Percentiles rank a stretch among this genome's conserved stretches.
Evolutionary conservation across 2,888 invertebrate genomes (phyloP).

Genomic region (Scaptomyza caliginosa): DNA sequence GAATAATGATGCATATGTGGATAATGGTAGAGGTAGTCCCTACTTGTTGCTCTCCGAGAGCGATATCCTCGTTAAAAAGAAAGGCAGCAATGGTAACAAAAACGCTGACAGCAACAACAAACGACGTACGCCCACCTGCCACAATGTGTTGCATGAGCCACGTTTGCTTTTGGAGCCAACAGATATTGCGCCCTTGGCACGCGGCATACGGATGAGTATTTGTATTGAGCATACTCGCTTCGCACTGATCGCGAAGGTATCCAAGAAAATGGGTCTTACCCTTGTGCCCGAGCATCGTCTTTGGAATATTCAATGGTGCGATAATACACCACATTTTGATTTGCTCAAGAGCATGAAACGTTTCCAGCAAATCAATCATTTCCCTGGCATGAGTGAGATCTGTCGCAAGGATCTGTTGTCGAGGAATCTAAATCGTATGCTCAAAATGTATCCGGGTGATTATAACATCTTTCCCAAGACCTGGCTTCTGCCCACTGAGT

Average conservation of each 20-base stretch:
- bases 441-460: constrained; percentile 93
- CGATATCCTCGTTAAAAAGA: background rate
- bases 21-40: constrained; percentile 7
- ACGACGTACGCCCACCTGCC: constrained; percentile 36
- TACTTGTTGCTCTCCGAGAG: constrained; percentile 46
- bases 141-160: constrained; percentile 36
- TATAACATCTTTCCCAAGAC: constrained; percentile 97
- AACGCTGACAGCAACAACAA: background rate
- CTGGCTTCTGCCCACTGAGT: constrained; percentile 97
- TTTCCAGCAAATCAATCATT: constrained; percentile 96
- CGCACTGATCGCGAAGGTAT: constrained; percentile 73
- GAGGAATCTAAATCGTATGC: constrained; percentile 95
- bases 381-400: constrained; percentile 95
- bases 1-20: background rate
- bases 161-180: constrained; percentile 17
- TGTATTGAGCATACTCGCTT: constrained; percentile 80
- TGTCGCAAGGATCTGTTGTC: constrained; percentile 95
- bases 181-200: constrained; percentile 30
- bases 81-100: background rate
- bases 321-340: constrained; percentile 89
- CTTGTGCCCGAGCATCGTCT: constrained; percentile 90
- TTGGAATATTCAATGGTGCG: constrained; percentile 96
- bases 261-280: constrained; percentile 79
- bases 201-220: constrained; percentile 69
- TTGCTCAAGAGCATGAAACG: constrained; percentile 95